Base-by-base conservation (phyloP, 2,113 vertebrate species). In the Sebastes schlegelii region DNA sequence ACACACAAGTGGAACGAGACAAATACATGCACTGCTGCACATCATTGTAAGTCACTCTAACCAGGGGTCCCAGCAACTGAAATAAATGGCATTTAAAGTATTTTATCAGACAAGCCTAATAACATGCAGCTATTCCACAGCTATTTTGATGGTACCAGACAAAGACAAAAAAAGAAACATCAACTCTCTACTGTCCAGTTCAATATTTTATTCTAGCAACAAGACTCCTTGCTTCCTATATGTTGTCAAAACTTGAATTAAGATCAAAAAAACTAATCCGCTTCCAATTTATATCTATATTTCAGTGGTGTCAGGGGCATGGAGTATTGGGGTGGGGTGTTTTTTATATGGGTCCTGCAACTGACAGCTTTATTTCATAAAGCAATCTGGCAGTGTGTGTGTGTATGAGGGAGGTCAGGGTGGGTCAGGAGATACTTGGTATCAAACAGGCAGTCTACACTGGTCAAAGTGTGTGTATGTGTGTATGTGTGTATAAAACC, bases 361-460 rank as follows among this genome's bases (percentile, higher is more conserved):
- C 96, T 97, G 98, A 98, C 98, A 99, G 98, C 96, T 99, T 99
- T 99, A 99, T 99, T 97, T 97, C 97, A 97, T 95, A 96, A 98
- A 99, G 97, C 97, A 99, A 99, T 99, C 97, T 97, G 96, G 96
- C 92, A 95, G 95, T 96, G 95, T 95, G 95, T 95, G 95, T 96
- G 96, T 96, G 96, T 96, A 97, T 92, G 96, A 93, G 92, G 94
- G 94, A 95, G 97, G 97, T 96, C 96, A 95, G 89, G 95, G 91
- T 94, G 84, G 97, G 97, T 98, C 97, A 97, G 95, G 92, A 92
- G 95, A 95, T 89, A 87, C 86, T 87, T 78, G 89, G 92, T 90
- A 91, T 94, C 91, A 93, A 92, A 86, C 78, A 70, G 86, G 85
- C 86, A 74, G 61, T 87, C 66, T 54, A 86, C 79, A 83, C 45